Evolutionary conservation across 1,140 invertebrate species (phyloP).

Genomic region (Lamellibrachia luymesi): DNA sequence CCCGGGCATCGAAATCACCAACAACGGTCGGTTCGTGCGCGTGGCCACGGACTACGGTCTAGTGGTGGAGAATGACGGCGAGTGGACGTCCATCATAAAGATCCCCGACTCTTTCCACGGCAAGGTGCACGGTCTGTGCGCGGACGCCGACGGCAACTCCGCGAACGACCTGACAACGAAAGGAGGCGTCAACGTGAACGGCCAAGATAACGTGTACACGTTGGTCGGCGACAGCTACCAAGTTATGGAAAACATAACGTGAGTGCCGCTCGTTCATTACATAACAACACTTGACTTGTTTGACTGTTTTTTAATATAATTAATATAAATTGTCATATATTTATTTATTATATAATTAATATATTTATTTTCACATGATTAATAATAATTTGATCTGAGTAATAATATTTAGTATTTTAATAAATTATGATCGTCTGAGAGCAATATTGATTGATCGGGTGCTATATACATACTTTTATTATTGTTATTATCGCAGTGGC

Average conservation of each 20-base stretch:
- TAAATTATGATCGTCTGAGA: too few species aligned
- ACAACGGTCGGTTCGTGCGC: not conserved
- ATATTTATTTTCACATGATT: too few species aligned
- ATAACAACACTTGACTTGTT: too few species aligned
- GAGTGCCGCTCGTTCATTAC: not conserved
- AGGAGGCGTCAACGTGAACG: not conserved
- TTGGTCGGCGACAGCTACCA: not conserved
- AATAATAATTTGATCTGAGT: too few species aligned
- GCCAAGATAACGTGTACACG: not conserved
- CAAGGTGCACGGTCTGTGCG: slow-evolving; percentile 71
- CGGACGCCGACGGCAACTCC: slow-evolving; percentile 79
- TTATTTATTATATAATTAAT: too few species aligned
- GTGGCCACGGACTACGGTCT: not conserved
- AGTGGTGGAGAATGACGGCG: slow-evolving; percentile 7
- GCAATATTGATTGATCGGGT: too few species aligned
- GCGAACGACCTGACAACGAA: slow-evolving; percentile 71
- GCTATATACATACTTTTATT: too few species aligned
- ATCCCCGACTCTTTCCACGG: slow-evolving; percentile 59
- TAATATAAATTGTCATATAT: too few species aligned
- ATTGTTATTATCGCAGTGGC: too few species aligned
- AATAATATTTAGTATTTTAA: too few species aligned
- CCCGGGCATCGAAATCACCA: slow-evolving; percentile 1
- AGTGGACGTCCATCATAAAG: not conserved
- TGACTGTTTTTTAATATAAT: too few species aligned
- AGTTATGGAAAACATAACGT: not conserved